Evolutionary conservation across 1,140 invertebrate species (phyloP), one percentile per base, ranked within the genome.

Genomic region (Cydia pomonella): DNA sequence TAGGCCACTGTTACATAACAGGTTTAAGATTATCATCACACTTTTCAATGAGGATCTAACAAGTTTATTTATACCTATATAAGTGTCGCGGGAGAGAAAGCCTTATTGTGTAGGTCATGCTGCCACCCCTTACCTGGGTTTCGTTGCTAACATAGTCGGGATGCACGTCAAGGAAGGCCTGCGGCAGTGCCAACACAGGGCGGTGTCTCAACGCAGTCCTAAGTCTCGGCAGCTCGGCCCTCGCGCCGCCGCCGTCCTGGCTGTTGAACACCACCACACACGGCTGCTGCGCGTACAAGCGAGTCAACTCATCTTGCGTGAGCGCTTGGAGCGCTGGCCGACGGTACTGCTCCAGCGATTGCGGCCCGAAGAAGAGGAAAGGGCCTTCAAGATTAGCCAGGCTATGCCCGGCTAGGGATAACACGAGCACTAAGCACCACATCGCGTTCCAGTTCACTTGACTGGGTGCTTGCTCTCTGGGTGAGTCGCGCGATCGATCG

Each of bases 351-450:
- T 89, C 83, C 0, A 95, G 81, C 10, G 90, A 90, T 38, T 93
- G 89, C 10, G 93, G 93, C 16, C 94, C 94, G 88, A 94, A 95
- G 76, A 94, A 93, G 3, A 95, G 74, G 79, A 94, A 95, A 0
- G 94, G 94, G 1, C 94, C 94, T 80, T 93, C 92, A 6, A 93
- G 72, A 82, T 93, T 93, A 41, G 81, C 91, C 2, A 83, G 62
- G 9, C 82, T 80, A 33, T 7, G 50, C 50, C 16, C 50, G 50
- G 50, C 50, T 18, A 53, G 50, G 50, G 50, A 7, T 16, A 53
- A 4, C 50, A 53, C n/a, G 6, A 53, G n/a, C 50, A 21, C 16
- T n/a, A 53, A 5, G 50, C 6, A 16, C 12, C 16, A 9, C 50
- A 53, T 53, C 16, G 50, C 50, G 4, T n/a, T 53, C 13, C 5